Evolutionary conservation across 2,888 invertebrate species (phyloP).

Genomic region (Frankliniella fusca): DNA sequence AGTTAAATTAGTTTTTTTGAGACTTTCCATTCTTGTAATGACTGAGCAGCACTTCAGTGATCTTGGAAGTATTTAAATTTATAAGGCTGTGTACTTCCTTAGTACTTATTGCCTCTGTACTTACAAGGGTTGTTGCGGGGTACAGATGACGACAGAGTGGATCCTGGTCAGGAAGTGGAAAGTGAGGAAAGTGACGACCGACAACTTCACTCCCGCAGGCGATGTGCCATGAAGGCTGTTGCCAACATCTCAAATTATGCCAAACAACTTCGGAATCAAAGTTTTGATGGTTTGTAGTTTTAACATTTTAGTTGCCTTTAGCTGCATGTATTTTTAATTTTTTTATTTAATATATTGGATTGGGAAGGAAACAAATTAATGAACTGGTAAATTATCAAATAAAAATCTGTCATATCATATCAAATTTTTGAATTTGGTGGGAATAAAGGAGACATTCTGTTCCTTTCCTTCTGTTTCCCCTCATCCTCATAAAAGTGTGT

Average conservation of each 20-base stretch:
- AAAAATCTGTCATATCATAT: no score
- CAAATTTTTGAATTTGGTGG: no score
- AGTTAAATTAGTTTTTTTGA: neutral
- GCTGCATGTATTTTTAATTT: neutral
- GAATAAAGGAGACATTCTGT: no score
- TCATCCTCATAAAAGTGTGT: no score
- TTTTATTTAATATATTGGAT: no score
- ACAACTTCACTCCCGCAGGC: constrained; percentile 38
- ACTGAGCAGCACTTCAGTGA: neutral
- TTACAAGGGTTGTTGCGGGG: constrained; percentile 9
- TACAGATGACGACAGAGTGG: constrained; percentile 2
- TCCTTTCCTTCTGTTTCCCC: no score
- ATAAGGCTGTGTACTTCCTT: neutral
- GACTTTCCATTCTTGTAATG: neutral
- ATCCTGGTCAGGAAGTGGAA: constrained; percentile 17
- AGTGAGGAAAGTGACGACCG: constrained; percentile 33
- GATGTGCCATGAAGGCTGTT: constrained; percentile 45
- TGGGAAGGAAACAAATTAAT: neutral
- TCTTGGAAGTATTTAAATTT: neutral
- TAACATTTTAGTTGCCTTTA: neutral
- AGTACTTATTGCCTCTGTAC: neutral
- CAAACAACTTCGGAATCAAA: constrained; percentile 45
- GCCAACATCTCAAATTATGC: constrained; percentile 46
- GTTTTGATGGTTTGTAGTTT: constrained; percentile 43
- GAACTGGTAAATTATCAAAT: no score